Percentiles rank a stretch among this genome's conserved stretches.
Conservation (phyloP, 2,888 invertebrate genomes). For the Leptopilina myrica region DNA sequence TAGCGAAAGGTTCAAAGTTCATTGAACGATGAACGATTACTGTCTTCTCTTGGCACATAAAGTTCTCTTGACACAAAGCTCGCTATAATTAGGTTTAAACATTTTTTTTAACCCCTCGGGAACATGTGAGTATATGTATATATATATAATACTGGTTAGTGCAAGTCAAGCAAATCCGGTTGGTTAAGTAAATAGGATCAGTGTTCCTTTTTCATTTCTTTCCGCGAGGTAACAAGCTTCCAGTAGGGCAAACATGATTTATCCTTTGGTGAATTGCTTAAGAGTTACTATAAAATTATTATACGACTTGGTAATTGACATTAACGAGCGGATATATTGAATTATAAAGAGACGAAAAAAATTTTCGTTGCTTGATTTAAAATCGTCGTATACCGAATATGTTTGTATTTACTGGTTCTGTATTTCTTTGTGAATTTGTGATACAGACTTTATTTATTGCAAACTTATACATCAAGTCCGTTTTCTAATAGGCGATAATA, state of each 20-base stretch:
- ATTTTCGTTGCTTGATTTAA: neutral
- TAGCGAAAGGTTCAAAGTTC: slow-evolving; percentile 38
- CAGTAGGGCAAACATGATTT: slow-evolving; percentile 35
- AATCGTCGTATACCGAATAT: neutral
- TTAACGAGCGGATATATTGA: slow-evolving; percentile 16
- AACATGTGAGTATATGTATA: neutral
- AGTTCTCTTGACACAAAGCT: slow-evolving; percentile 21
- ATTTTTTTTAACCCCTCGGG: neutral
- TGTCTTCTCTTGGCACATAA: slow-evolving; percentile 15
- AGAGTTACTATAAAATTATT: slow-evolving; percentile 18
- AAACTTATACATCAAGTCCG: too few species aligned
- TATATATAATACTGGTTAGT: too few species aligned
- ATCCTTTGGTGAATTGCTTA: slow-evolving; percentile 18
- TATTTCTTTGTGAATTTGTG: too few species aligned
- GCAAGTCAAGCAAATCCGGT: slow-evolving; percentile 21
- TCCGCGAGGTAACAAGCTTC: neutral
- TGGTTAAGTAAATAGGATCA: slow-evolving; percentile 33
- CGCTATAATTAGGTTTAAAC: slow-evolving; percentile 6
- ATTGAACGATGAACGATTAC: slow-evolving; percentile 36
- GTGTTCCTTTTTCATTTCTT: slow-evolving; percentile 19
- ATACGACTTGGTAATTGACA: slow-evolving; percentile 7
- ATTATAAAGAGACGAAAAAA: neutral
- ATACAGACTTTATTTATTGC: too few species aligned
- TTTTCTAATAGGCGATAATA: too few species aligned
- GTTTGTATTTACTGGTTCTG: neutral